Evolutionary conservation across 2,797 vertebrate species (phyloP).

Genomic region (Meriones psammophilus): DNA sequence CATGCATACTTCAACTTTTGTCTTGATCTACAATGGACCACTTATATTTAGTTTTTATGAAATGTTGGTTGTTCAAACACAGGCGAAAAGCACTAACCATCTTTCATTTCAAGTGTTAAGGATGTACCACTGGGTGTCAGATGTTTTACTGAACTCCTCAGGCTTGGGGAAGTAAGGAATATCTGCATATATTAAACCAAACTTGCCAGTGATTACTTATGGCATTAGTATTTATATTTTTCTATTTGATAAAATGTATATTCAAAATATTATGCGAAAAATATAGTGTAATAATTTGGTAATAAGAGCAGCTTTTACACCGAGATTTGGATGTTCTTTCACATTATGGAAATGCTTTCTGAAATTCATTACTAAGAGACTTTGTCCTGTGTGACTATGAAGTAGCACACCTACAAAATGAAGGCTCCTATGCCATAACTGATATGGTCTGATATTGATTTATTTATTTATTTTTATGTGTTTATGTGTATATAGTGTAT

Average conservation of each 20-base stretch:
- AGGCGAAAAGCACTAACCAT: background rate
- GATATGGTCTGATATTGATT: background rate
- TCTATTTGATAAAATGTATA: conserved; percentile 21
- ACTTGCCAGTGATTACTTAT: background rate
- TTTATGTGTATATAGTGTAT: background rate
- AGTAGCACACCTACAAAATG: background rate
- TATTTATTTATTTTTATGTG: background rate
- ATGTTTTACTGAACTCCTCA: background rate
- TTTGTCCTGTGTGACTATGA: background rate
- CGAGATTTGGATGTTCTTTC: background rate
- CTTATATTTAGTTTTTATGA: conserved; percentile 29
- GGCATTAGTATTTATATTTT: conserved; percentile 28
- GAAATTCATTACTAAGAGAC: background rate
- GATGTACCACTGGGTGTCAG: background rate
- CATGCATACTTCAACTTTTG: background rate
- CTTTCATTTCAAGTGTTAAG: conserved; percentile 23
- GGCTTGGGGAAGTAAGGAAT: background rate
- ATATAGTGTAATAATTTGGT: background rate
- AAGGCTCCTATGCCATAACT: background rate
- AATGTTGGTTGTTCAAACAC: background rate
- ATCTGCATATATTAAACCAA: background rate
- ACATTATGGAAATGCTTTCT: background rate
- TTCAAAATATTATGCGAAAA: background rate
- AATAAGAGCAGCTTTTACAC: background rate
- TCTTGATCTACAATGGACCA: background rate